These are phyloP conservation scores for Cephalopholis sonnerati DNA, from an alignment of 2,113 vertebrate species.

Conservation along the genomic window DNA sequence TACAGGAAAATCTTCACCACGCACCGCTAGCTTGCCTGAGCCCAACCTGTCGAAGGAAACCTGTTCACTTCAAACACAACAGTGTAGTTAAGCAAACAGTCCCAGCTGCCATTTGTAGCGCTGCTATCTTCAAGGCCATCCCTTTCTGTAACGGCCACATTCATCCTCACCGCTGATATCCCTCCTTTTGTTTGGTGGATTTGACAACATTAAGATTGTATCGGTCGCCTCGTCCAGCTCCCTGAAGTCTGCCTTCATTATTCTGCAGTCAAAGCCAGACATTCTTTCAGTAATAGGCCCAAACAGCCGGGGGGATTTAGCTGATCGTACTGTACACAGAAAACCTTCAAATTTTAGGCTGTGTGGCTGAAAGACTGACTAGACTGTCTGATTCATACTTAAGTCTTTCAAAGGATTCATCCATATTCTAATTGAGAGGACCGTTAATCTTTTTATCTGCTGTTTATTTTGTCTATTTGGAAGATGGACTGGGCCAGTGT, in stretches of 20 bases:
- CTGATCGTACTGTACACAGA: constrained; percentile 47
- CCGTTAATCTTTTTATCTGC: constrained; percentile 42
- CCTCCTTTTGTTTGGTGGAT: constrained; percentile 62
- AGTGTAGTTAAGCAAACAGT: background rate
- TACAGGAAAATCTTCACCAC: background rate
- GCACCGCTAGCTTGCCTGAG: background rate
- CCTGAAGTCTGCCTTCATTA: constrained; percentile 65
- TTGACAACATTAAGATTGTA: constrained; percentile 76
- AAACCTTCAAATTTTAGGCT: constrained; percentile 34
- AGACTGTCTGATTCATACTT: constrained; percentile 43
- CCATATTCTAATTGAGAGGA: constrained; percentile 52
- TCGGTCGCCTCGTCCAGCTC: constrained; percentile 58
- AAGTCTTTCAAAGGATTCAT: constrained; percentile 49
- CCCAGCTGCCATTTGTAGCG: constrained; percentile 8
- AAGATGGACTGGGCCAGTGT: constrained; percentile 13
- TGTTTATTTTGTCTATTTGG: constrained; percentile 50
- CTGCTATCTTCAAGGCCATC: constrained; percentile 38
- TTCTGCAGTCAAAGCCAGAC: constrained; percentile 68
- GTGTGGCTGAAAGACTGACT: constrained; percentile 20
- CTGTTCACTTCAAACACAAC: constrained; percentile 13
- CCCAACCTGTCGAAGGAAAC: background rate
- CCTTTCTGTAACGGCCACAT: constrained; percentile 24
- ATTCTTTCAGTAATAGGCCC: constrained; percentile 55
- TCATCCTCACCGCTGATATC: constrained; percentile 48
- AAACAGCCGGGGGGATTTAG: constrained; percentile 58